These are phyloP conservation scores for Stenodera caucasica DNA, from an alignment of 2,888 invertebrate genomes.

Conservation along the genomic window DNA sequence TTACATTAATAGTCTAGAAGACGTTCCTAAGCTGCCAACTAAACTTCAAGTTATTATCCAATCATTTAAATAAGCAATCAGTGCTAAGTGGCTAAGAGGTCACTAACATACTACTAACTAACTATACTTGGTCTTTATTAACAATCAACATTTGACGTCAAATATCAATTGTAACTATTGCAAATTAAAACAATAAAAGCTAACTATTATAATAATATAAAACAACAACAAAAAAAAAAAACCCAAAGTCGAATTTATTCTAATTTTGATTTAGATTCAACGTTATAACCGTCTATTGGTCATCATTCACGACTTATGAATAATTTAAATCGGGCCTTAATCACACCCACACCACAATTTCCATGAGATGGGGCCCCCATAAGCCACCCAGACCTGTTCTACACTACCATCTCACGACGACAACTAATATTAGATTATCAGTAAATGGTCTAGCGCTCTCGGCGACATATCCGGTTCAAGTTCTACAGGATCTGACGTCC, in stretches of 20 bases:
- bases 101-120: conserved; percentile 39
- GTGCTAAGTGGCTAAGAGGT: conserved; percentile 41
- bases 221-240: not conserved
- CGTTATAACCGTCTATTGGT: conserved; percentile 4
- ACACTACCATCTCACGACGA: no score
- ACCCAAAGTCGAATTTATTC: no score
- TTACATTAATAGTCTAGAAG: conserved; percentile 28
- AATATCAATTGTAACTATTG: conserved; percentile 39
- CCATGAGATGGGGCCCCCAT: conserved; percentile 4
- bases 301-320: conserved; percentile 10
- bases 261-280: not conserved
- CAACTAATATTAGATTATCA: conserved; percentile 13
- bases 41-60: conserved; percentile 36
- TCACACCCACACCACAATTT: conserved; percentile 9
- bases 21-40: conserved; percentile 24
- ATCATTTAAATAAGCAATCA: conserved; percentile 44
- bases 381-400: conserved; percentile 8
- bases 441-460: conserved; percentile 15
- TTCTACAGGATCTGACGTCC: not conserved
- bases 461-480: conserved; percentile 12
- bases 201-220: no score
- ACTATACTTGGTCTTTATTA: conserved; percentile 38
- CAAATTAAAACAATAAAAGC: conserved; percentile 35
- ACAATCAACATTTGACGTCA: conserved; percentile 43
- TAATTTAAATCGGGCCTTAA: conserved; percentile 14